Conservation (phyloP, 2,888 invertebrate genomes). For the Pterobdella sp. region DNA sequence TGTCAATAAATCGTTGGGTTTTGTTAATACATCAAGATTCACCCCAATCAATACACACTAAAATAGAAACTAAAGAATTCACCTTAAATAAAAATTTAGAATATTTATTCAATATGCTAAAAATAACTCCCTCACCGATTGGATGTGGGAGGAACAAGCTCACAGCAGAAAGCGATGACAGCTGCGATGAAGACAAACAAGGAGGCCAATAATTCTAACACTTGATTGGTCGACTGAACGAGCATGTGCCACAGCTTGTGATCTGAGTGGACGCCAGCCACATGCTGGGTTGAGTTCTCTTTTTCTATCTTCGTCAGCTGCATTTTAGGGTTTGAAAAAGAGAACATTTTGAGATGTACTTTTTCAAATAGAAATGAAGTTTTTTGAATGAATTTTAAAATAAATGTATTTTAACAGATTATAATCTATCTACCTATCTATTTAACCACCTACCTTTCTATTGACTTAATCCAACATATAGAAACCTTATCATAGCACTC, state of each 20-base stretch:
- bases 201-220: neutral
- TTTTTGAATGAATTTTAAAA: neutral
- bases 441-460: neutral
- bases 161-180: neutral
- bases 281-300: neutral
- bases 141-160: neutral
- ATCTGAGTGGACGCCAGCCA: neutral
- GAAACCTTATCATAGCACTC: conserved; percentile 5
- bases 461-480: too few species aligned
- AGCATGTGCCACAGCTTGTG: neutral
- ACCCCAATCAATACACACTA: too few species aligned
- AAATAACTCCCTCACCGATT: neutral
- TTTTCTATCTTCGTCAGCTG: neutral
- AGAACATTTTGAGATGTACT: neutral
- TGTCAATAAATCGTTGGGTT: too few species aligned
- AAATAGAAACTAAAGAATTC: too few species aligned
- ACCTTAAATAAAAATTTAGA: too few species aligned
- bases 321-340: neutral
- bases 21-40: too few species aligned
- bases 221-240: conserved; percentile 7
- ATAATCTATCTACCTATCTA: neutral
- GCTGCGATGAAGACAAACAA: neutral
- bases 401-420: neutral
- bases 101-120: too few species aligned
- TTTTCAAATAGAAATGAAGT: neutral